Base-by-base conservation (phyloP, 2,797 vertebrate species). In the Alouatta caraya region DNA sequence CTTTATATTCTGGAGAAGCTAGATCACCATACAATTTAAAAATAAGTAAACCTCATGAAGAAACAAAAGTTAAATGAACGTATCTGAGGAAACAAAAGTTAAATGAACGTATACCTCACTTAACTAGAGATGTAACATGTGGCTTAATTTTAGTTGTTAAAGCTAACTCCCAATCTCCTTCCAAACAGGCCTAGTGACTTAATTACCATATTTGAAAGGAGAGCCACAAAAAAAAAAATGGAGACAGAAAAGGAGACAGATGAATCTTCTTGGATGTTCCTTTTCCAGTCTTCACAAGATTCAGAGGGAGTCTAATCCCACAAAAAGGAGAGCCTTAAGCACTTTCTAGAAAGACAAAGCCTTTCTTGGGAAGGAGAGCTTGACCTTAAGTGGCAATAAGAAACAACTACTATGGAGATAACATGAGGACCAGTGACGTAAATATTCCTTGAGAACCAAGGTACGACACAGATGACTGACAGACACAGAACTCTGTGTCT, bases 21-120 rank as follows among this genome's bases (percentile, higher is more conserved):
- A 72, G 22, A 33, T 88, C 8, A 86, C 8, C 8, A 52, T 59
- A 73, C 10, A 48, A 59, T 50, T 70, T 86, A 96, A 94, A 95
- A 89, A 92, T 61, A 96, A 73, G 92, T 42, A 97, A 94, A 93
- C 64, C 84, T 55, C 48, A 88, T 52, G 93, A 82, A 89, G 92
- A 95, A 95, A 92, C 89, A 94, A 76, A 94, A 95, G 90, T 88
- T 85, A 97, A 97, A 55, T 33, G 95, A 96, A 94, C 88, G 67
- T 39, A 92, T 93, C 79, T 44, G 72, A 96, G 88, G 92, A 95
- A 95, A 92, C 89, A 94, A 76, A 94, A 95, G 90, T 88, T 85
- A 97, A 97, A 55, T 33, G 95, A 96, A 94, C 88, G 87, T 90
- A 94, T 94, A 75, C 86, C 79, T 96, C 95, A 88, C 28, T 92